These are phyloP conservation scores for Acanthosepion esculentum DNA, from an alignment of 2,888 invertebrate species.

Conservation along the genomic window DNA sequence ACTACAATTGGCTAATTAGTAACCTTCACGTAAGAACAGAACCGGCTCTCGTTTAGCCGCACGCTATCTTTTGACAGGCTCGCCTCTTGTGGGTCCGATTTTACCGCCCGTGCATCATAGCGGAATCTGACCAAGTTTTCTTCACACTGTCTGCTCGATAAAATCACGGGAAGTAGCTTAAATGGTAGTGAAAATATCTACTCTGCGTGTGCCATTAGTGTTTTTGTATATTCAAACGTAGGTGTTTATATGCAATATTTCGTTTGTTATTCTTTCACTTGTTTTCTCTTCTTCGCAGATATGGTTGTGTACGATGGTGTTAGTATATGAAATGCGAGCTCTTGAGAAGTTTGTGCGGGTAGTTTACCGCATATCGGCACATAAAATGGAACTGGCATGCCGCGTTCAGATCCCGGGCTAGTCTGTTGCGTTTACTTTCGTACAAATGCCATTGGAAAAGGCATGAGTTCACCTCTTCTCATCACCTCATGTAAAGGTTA, in stretches of 20 bases:
- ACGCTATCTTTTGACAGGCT: not conserved
- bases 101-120: not conserved
- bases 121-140: not conserved
- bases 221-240: not conserved
- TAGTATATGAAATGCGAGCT: no score
- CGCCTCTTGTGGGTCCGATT: not conserved
- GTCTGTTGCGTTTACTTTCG: no score
- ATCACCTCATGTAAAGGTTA: no score
- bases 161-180: not conserved
- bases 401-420: no score
- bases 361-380: no score
- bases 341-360: no score
- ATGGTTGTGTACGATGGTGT: no score
- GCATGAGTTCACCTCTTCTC: no score
- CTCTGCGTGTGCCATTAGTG: not conserved
- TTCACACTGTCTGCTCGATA: not conserved
- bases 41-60: not conserved
- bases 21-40: conserved; percentile 10
- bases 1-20: conserved; percentile 45
- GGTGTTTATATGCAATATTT: not conserved
- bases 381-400: no score
- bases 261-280: not conserved
- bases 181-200: not conserved
- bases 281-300: no score
- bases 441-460: no score